Evolutionary conservation across 2,113 vertebrate species (phyloP), one percentile per base, ranked within the genome.

Genomic region (Mustela lutreola): DNA sequence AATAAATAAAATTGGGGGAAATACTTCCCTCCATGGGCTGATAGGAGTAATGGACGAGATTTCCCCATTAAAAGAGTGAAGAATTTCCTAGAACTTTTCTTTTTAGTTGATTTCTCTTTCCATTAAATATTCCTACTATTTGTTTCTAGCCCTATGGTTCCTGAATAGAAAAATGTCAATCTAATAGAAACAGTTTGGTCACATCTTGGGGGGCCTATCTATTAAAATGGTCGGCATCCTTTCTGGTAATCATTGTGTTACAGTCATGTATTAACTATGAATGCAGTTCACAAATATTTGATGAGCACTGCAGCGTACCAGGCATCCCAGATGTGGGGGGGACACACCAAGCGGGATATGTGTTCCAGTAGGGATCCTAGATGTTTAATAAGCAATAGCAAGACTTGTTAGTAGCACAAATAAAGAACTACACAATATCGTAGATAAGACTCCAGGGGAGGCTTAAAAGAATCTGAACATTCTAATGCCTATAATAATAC

Each of bases 241-340:
- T 85, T 95, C 65, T 45, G 36, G 85, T 91, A 71, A 45, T 33
- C 39, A 48, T 56, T 79, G 10, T 53, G 33, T 78, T 53, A 79
- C 2, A 65, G 19, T 75, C 28, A n/a, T 50, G 6, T 26, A n/a
- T 87, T 79, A 60, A 83, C 87, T 48, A 87, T 88, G 33, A 91
- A 58, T 80, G 60, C 7, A 92, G 39, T 48, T 95, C 26, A 42
- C 39, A 96, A 60, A 60, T 53, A 78, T 79, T 82, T 92, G n/a
- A 45, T 60, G 39, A 73, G 19, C 83, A 1, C 63, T 36, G 10
- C 0, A 16, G 31, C 24, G 14, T 24, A 60, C n/a, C 63, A 45
- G 42, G 33, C 1, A 70, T 16, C 31, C 31, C 31, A 63, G 58
- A 81, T 5, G 19, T 53, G 33, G 12, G 2, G 2, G 3, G 15